A percentile compares a stretch with the other conserved stretches of the same genome.
phyloP scores from a whole-genome alignment of 2,888 invertebrate species.

The Rhamphomyia laevipes region DNA sequence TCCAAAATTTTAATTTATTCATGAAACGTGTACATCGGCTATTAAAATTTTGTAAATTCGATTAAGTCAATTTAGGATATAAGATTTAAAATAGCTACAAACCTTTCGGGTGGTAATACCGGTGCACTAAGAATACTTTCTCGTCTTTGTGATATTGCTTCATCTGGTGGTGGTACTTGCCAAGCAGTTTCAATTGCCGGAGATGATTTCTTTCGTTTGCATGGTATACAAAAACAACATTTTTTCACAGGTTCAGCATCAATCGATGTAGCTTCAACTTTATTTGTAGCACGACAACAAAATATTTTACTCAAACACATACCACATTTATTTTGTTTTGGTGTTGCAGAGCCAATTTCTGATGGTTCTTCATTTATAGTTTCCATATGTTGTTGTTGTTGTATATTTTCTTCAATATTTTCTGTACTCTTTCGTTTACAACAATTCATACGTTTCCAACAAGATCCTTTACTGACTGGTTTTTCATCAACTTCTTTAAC shows the following conservation, averaged over 20 bases:
- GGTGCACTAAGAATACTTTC: slow-evolving; percentile 46
- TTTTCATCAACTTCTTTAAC: slow-evolving; percentile 29
- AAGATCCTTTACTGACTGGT: slow-evolving; percentile 21
- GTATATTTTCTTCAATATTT: slow-evolving; percentile 16
- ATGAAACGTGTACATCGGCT: slow-evolving; percentile 33
- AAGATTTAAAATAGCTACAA: slow-evolving; percentile 2
- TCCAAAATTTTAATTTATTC: slow-evolving; percentile 36
- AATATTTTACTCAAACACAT: slow-evolving; percentile 33
- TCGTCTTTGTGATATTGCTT: slow-evolving; percentile 36
- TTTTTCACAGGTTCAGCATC: slow-evolving; percentile 24
- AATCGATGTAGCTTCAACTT: slow-evolving; percentile 31
- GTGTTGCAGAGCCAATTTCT: slow-evolving; percentile 11
- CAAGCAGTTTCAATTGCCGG: slow-evolving; percentile 23
- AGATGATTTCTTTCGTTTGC: slow-evolving; percentile 22
- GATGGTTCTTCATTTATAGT: slow-evolving; percentile 18
- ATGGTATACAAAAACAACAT: slow-evolving; percentile 37
- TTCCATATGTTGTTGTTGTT: slow-evolving; percentile 37
- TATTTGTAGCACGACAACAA: slow-evolving; percentile 36
- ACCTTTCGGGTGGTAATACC: slow-evolving; percentile 22
- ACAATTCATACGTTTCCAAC: slow-evolving; percentile 33
- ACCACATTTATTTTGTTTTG: slow-evolving; percentile 28
- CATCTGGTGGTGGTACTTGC: slow-evolving; percentile 27
- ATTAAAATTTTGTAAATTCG: slow-evolving; percentile 14
- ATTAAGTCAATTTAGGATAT: background rate
- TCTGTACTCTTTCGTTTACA: slow-evolving; percentile 34